These are phyloP conservation scores for Palythoa caribaeorum DNA, from an alignment of 92 coral and sea anemone genomes.

Conservation along the genomic window DNA sequence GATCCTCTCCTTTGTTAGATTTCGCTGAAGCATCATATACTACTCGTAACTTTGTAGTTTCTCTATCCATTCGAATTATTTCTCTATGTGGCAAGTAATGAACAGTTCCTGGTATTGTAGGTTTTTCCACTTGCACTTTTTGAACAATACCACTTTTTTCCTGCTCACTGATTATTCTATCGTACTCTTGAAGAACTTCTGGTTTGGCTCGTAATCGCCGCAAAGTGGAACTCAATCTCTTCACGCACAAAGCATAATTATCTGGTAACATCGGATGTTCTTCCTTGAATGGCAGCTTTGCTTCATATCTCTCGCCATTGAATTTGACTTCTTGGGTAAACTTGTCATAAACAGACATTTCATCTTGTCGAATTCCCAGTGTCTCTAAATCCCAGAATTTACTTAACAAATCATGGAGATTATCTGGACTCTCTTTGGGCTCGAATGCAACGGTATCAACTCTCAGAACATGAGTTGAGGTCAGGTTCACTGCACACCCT, in stretches of 20 bases:
- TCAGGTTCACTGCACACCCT: constrained; percentile 11
- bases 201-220: constrained; percentile 18
- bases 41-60: constrained; percentile 60
- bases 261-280: constrained; percentile 29
- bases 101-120: constrained; percentile 37
- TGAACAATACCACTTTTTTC: constrained; percentile 30
- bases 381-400: too few relatives aligned
- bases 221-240: neutral
- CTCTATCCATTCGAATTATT: constrained; percentile 50
- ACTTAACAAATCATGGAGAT: neutral
- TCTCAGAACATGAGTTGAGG: constrained; percentile 23
- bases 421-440: neutral
- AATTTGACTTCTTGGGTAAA: neutral
- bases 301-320: constrained; percentile 12
- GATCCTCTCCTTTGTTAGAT: constrained; percentile 34
- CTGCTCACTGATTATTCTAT: constrained; percentile 22
- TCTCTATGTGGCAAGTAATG: constrained; percentile 62
- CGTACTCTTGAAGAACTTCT: constrained; percentile 22
- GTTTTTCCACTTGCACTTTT: neutral
- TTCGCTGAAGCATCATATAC: constrained; percentile 13
- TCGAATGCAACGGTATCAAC: neutral
- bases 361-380: neutral
- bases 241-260: neutral
- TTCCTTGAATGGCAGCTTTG: constrained; percentile 36
- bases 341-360: constrained; percentile 26